Evolutionary conservation across 2,888 invertebrate species (phyloP).

Genomic region (Epsilonema sp.): DNA sequence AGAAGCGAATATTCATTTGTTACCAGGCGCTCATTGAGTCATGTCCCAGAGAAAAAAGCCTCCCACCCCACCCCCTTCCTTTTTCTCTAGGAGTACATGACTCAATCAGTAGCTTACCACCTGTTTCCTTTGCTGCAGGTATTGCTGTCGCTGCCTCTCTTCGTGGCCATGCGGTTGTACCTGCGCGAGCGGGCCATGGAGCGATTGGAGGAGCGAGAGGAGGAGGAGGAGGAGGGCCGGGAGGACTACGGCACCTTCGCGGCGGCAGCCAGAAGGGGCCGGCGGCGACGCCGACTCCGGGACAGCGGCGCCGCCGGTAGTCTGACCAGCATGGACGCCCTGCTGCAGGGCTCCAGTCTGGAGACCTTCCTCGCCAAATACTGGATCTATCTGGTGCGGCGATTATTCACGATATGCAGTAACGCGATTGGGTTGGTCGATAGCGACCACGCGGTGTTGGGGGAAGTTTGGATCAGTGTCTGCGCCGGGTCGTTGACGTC

Average conservation of each 20-base stretch:
- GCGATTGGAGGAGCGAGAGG: conserved; percentile 6
- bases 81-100: too few species aligned
- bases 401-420: too few species aligned
- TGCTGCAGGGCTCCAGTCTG: not conserved
- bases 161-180: conserved; percentile 22
- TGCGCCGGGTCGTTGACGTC: too few species aligned
- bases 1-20: too few species aligned
- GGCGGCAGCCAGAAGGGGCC: not conserved
- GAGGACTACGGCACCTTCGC: not conserved
- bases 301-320: not conserved
- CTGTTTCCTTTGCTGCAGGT: too few species aligned
- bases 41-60: too few species aligned
- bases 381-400: conserved; percentile 94
- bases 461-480: too few species aligned
- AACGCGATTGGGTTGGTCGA: too few species aligned
- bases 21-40: too few species aligned
- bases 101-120: too few species aligned
- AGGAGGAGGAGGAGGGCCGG: not conserved
- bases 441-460: too few species aligned
- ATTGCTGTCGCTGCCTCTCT: conserved; percentile 28
- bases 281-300: not conserved
- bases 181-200: conserved; percentile 13
- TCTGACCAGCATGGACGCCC: not conserved
- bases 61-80: too few species aligned
- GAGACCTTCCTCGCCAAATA: conserved; percentile 44